Evolutionary conservation across 2,797 vertebrate genomes (phyloP).

Genomic region (Muscicapa comitata): DNA sequence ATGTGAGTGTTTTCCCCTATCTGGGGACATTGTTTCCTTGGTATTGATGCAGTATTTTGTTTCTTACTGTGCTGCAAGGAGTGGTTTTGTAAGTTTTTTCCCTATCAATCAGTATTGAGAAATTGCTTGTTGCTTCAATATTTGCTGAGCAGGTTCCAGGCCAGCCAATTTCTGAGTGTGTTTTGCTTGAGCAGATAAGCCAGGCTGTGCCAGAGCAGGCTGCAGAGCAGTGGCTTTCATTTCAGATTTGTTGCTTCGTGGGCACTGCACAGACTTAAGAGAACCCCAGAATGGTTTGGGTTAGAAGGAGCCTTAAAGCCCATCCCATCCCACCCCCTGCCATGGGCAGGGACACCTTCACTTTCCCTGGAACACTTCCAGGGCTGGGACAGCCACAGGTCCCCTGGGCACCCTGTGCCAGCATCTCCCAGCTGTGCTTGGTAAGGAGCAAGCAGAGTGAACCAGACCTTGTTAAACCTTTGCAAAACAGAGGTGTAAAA

Average conservation of each 20-base stretch:
- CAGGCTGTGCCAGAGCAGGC: neutral
- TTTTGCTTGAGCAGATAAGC: neutral
- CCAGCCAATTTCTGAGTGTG: neutral
- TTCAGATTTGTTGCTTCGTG: neutral
- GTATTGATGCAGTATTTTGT: neutral
- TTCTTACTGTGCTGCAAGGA: neutral
- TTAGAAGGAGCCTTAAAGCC: neutral
- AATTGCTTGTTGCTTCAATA: neutral
- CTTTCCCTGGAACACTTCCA: neutral
- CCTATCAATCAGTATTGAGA: neutral
- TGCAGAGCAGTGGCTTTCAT: neutral
- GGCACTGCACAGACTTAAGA: neutral
- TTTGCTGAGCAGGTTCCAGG: neutral
- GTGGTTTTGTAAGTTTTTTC: neutral
- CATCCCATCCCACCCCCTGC: neutral
- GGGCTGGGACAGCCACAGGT: neutral
- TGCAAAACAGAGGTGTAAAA: neutral
- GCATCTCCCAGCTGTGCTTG: neutral
- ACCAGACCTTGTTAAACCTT: neutral
- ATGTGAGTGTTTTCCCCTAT: fast-evolving
- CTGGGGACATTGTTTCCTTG: neutral
- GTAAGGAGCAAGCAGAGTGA: neutral
- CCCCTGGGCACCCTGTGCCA: neutral
- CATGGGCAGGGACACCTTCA: neutral
- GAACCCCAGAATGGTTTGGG: neutral